phyloP scores from a whole-genome alignment of 2,113 vertebrate species.

The Ammodytes marinus region DNA sequence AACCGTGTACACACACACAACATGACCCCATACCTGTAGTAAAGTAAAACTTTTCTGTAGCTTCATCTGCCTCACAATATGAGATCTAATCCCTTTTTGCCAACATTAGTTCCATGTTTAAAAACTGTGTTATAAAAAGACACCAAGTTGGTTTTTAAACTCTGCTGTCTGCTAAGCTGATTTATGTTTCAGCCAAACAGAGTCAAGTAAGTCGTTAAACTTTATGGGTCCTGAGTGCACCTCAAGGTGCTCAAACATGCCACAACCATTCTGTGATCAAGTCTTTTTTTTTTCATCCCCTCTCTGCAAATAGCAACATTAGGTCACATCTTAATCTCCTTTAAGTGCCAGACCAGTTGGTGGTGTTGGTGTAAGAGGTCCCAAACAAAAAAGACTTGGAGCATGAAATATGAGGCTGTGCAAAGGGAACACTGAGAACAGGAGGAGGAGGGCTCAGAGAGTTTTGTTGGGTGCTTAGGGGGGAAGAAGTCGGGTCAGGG shows the following conservation, averaged over 20 bases:
- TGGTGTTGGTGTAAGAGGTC: slow-evolving; percentile 53
- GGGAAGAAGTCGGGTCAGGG: not conserved
- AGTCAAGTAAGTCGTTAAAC: slow-evolving; percentile 44
- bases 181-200: slow-evolving; percentile 16
- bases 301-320: slow-evolving; percentile 60
- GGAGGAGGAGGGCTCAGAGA: slow-evolving; percentile 38
- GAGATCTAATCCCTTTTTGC: not conserved
- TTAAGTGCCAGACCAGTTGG: slow-evolving; percentile 44
- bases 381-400: slow-evolving; percentile 65
- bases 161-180: slow-evolving; percentile 15
- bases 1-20: slow-evolving; percentile 27
- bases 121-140: slow-evolving; percentile 10
- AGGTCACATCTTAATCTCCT: slow-evolving; percentile 63
- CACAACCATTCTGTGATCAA: slow-evolving; percentile 18
- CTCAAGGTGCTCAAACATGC: slow-evolving; percentile 52
- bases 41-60: slow-evolving; percentile 9
- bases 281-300: slow-evolving; percentile 9
- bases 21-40: slow-evolving; percentile 56
- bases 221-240: slow-evolving; percentile 28
- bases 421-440: slow-evolving; percentile 30
- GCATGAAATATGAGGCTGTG: slow-evolving; percentile 77
- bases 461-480: slow-evolving; percentile 54
- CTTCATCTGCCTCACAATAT: slow-evolving; percentile 28
- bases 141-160: not conserved
- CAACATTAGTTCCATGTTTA: slow-evolving; percentile 17